Conservation (phyloP, 2,113 vertebrate species). For the Engystomops pustulosus region DNA sequence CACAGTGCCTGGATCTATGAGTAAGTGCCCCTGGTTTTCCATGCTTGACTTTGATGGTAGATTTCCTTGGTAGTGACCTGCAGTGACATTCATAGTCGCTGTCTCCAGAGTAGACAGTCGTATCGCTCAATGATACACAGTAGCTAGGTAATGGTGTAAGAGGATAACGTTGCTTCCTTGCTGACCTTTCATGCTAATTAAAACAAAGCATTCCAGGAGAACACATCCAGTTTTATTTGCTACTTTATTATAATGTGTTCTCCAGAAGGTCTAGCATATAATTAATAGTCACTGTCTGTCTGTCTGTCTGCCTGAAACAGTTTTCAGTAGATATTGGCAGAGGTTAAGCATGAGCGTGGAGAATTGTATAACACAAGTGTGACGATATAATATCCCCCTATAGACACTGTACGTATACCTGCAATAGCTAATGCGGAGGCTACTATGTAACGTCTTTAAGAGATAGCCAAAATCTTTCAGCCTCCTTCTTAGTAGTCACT, state of each 20-base stretch:
- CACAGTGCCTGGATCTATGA: no score
- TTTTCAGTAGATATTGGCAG: slow-evolving; percentile 30
- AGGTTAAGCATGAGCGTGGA: background rate
- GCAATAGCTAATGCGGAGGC: slow-evolving; percentile 19
- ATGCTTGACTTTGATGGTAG: no score
- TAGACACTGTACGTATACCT: background rate
- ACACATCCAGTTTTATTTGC: slow-evolving; percentile 25
- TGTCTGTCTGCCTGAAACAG: no score
- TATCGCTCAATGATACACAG: slow-evolving; percentile 3
- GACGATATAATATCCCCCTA: background rate
- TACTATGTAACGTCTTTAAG: background rate
- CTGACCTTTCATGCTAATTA: slow-evolving; percentile 55
- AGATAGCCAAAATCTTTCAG: slow-evolving; percentile 48
- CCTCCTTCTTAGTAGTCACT: slow-evolving; percentile 37
- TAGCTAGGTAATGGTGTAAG: slow-evolving; percentile 45
- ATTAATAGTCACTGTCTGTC: background rate
- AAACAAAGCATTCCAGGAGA: slow-evolving; percentile 50
- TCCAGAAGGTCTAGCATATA: slow-evolving; percentile 16
- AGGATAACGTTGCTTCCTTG: slow-evolving; percentile 39
- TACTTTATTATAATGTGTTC: slow-evolving; percentile 33
- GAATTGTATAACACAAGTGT: background rate
- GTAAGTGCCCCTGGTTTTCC: no score
- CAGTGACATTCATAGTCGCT: background rate
- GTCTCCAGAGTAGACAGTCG: background rate
- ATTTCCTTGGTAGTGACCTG: no score